Base-by-base conservation (phyloP, 2,113 vertebrate genomes). In the Dromas ardeola region DNA sequence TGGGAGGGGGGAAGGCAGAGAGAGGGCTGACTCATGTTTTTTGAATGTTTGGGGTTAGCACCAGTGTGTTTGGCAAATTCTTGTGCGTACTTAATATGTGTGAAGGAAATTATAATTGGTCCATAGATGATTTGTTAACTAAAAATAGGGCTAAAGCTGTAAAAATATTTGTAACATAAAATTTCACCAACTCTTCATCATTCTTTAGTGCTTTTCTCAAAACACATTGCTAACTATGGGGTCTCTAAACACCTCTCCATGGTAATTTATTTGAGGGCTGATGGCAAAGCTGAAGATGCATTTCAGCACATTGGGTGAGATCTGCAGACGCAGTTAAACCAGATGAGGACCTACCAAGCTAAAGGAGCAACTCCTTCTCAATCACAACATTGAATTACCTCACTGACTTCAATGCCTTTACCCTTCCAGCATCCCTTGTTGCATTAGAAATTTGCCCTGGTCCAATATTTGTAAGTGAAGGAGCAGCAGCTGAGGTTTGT, bases 41-140 rank as follows among this genome's bases (percentile, higher is more conserved):
- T 96, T 97, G 69, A 97, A 96, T 88, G 95, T 50, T 97, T 92
- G 88, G 97, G 95, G 97, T 96, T 97, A 97, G 27, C 95, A 92
- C 92, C 90, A 93, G 90, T 71, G 90, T 73, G 61, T 81, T 96
- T 97, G 96, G 97, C 82, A 69, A 94, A 94, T 88, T 88, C 94
- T 92, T 93, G 40, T 96, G 95, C 52, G 86, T 78, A 86, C 96
- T 97, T 96, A 95, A 93, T 85, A 97, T 11, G 97, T 97, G 95
- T 90, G 92, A 97, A 97, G 95, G 96, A 97, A 97, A 97, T 97
- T 95, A 95, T 96, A 96, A 97, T 97, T 97, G 96, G 97, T 91
- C 94, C 94, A 43, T 93, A 96, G 96, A 97, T 97, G 96, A 96
- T 96, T 96, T 97, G 95, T 93, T 95, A 95, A 81, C 95, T 96